Conservation (phyloP, 2,888 invertebrate species). For the Drosophila yooni region DNA sequence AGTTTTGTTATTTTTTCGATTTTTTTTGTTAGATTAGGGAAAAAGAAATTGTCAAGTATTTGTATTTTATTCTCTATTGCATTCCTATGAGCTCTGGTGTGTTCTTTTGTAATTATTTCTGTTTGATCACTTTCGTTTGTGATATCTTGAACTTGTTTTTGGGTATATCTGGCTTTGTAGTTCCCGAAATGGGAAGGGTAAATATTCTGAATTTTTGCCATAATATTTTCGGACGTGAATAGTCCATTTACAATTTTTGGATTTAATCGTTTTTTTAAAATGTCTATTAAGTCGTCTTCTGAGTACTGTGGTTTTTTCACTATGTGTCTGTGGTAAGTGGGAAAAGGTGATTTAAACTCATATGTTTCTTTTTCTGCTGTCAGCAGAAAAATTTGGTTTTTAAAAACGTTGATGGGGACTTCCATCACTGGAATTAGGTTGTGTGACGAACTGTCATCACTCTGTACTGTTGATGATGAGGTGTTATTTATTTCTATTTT, state of each 20-base stretch:
- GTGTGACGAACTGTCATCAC: constrained; percentile 42
- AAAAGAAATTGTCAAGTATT: background rate
- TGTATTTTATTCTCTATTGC: constrained; percentile 31
- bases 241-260: constrained; percentile 26
- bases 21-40: background rate
- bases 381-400: constrained; percentile 40
- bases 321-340: constrained; percentile 30
- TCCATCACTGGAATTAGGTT: constrained; percentile 33
- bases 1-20: background rate
- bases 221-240: constrained; percentile 21
- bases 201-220: constrained; percentile 22
- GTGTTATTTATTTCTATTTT: constrained; percentile 12
- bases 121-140: background rate
- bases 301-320: constrained; percentile 17
- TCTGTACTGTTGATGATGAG: constrained; percentile 16
- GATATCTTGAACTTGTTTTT: constrained; percentile 18
- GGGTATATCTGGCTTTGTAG: constrained; percentile 21
- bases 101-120: constrained; percentile 8
- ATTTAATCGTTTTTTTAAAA: constrained; percentile 9
- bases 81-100: constrained; percentile 19
- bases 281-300: constrained; percentile 2
- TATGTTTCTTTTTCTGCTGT: constrained; percentile 8
- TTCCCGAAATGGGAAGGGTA: constrained; percentile 14
- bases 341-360: constrained; percentile 24
- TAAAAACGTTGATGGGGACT: constrained; percentile 44